Evolutionary conservation across 2,113 vertebrate genomes (phyloP), one percentile per base, ranked within the genome.

Genomic region (Poicephalus gulielmi): DNA sequence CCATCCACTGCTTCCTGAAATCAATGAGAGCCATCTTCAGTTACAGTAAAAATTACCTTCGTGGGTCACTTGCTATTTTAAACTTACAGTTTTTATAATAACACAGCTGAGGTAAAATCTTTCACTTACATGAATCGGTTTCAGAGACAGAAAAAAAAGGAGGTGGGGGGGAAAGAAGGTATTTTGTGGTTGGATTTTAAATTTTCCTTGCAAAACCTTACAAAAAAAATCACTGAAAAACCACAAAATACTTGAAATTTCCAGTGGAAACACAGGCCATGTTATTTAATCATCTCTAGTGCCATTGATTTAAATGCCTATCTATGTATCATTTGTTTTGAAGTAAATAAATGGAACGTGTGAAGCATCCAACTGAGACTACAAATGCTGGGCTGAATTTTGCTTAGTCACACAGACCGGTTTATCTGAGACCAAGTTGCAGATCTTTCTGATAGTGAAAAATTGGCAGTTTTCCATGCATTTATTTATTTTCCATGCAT

Each of bases 141-240:
- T 75, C 15, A 80, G 46, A 82, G 7, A 44, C 63, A 43, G 11
- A 30, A 66, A 17, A 91, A 70, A 37, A 28, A 3, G 7, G 2
- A 1, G 5, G 4, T 39, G 2, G 1, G 6, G 1, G 3, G 5
- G 19, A 3, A 43, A 17, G 30, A 11, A 30, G 0, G 0, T 41
- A 31, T 49, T 47, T 73, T 11, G 39, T 4, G 7, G 2, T 52
- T 82, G 11, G 17, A 50, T 70, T 87, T 79, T 49, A 75, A 4
- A 17, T 67, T 83, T 75, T 71, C 6, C 2, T 83, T 13, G 8
- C 5, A 71, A 79, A 71, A 1, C 0, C 5, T 27, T 19, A 47
- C 3, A 1, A 50, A 70, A 68, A 22, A 53, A 57, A 10, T 0
- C 13, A 55, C 8, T 31, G 9, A 73, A 55, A 81, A 14, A 50